phyloP scores from a whole-genome alignment of 2,797 vertebrate species.

The Acrocephalus scirpaceus region DNA sequence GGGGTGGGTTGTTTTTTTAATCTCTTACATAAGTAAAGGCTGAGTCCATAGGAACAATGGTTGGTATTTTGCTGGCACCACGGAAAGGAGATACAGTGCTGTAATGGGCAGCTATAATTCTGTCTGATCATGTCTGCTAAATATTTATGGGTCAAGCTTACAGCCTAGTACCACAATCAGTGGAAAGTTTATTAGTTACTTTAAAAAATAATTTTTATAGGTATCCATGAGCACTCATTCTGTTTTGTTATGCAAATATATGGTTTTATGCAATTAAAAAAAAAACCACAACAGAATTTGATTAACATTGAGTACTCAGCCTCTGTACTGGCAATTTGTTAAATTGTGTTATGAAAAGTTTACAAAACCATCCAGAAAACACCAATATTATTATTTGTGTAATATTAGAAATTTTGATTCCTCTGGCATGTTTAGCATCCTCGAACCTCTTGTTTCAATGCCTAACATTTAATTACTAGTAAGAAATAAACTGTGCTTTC shows the following conservation, averaged over 20 bases:
- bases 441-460: not conserved
- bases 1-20: not conserved
- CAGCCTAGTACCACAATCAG: fast-evolving
- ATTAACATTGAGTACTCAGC: not conserved
- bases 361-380: not conserved
- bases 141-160: not conserved
- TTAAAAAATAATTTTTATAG: not conserved
- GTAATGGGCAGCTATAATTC: not conserved
- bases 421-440: not conserved
- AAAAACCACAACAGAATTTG: not conserved
- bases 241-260: not conserved
- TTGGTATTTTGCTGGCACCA: not conserved
- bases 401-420: not conserved
- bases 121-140: not conserved
- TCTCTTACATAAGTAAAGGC: not conserved
- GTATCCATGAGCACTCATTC: not conserved
- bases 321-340: not conserved
- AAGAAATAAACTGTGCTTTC: not conserved
- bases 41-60: not conserved
- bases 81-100: not conserved
- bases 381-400: not conserved
- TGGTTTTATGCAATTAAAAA: not conserved
- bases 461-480: not conserved
- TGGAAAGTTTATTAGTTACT: not conserved
- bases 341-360: not conserved